phyloP scores from a whole-genome alignment of 2,888 invertebrate genomes.

The Drosophila dives region DNA sequence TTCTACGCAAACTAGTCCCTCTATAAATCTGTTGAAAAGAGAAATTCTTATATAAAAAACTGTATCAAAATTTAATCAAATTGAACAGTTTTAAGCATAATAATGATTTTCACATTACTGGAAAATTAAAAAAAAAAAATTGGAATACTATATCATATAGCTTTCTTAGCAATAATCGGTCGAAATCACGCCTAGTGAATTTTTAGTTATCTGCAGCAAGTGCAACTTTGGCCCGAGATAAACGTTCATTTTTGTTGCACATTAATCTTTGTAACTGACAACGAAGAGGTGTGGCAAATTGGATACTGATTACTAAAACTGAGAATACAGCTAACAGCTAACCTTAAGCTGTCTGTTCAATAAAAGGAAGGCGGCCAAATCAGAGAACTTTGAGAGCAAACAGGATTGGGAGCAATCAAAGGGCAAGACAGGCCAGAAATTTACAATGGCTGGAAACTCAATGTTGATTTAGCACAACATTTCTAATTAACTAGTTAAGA shows the following conservation, averaged over 20 bases:
- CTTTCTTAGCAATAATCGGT: neutral
- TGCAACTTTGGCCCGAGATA: neutral
- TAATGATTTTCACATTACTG: neutral
- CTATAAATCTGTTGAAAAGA: neutral
- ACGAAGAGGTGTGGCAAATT: slow-evolving; percentile 33
- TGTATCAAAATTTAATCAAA: neutral
- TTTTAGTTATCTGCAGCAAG: neutral
- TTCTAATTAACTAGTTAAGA: slow-evolving; percentile 49
- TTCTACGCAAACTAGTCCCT: neutral
- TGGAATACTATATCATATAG: neutral
- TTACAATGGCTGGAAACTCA: slow-evolving; percentile 30
- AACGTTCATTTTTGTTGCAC: neutral
- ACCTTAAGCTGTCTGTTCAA: slow-evolving; percentile 30
- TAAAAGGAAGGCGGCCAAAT: slow-evolving; percentile 6
- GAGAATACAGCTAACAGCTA: neutral
- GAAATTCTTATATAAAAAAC: neutral
- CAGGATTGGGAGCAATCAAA: slow-evolving; percentile 25
- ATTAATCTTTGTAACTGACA: slow-evolving; percentile 27
- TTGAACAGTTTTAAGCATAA: neutral
- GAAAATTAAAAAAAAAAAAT: too few species aligned
- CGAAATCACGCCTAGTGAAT: neutral
- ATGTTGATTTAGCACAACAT: slow-evolving; percentile 29
- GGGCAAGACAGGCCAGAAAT: slow-evolving; percentile 32
- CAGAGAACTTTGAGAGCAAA: slow-evolving; percentile 12
- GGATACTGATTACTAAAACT: slow-evolving; percentile 28